Conservation (phyloP, 2,888 invertebrate genomes). For the Cantharis flavilabris region DNA sequence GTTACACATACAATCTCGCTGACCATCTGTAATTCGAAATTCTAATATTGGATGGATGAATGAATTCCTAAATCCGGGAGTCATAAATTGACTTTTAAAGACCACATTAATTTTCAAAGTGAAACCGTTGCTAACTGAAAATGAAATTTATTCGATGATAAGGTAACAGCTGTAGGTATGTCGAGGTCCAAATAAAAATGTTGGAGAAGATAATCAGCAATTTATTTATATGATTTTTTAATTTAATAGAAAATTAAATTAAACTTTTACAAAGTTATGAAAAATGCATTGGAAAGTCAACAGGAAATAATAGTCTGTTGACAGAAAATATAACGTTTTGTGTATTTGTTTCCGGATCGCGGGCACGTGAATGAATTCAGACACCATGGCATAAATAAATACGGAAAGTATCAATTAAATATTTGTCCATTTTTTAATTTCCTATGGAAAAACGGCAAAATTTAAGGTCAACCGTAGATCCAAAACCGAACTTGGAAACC, state of each 20-base stretch:
- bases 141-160: constrained; percentile 14
- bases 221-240: background rate
- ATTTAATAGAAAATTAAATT: background rate
- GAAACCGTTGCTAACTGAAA: constrained; percentile 17
- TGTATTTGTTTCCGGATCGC: background rate
- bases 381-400: background rate
- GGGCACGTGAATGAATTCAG: background rate
- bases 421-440: background rate
- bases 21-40: background rate
- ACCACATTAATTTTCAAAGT: constrained; percentile 12
- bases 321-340: background rate
- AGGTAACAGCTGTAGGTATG: constrained; percentile 16
- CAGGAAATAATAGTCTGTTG: background rate
- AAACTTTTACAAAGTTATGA: background rate
- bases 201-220: background rate
- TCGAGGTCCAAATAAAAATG: background rate
- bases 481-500: background rate
- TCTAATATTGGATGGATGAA: background rate
- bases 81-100: constrained; percentile 15
- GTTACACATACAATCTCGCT: background rate
- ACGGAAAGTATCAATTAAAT: background rate
- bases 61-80: background rate
- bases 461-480: background rate
- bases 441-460: background rate
- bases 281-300: background rate